Evolutionary conservation across 2,797 vertebrate genomes (phyloP).

Genomic region (Halcyon leucocephala): DNA sequence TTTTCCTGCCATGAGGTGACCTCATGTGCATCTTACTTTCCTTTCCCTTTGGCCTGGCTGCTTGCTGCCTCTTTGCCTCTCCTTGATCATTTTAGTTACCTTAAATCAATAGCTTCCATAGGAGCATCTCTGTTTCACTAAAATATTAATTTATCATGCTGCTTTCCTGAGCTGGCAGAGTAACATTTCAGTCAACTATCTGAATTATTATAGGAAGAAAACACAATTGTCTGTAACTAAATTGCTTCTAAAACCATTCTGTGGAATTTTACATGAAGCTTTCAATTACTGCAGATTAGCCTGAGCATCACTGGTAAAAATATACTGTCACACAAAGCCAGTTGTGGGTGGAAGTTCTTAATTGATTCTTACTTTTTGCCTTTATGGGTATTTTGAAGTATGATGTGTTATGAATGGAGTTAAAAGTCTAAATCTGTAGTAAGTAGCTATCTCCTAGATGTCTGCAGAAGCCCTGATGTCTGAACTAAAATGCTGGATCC

Average conservation of each 20-base stretch:
- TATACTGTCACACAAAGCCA: background rate
- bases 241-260: background rate
- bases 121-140: constrained; percentile 25
- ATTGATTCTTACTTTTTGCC: background rate
- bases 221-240: background rate
- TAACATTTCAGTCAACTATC: background rate
- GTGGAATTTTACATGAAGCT: background rate
- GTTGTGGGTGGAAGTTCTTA: constrained; percentile 18
- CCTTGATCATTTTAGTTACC: constrained; percentile 12
- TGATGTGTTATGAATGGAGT: background rate
- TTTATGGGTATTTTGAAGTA: constrained; percentile 13
- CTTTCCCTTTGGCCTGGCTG: constrained; percentile 63
- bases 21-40: constrained; percentile 66
- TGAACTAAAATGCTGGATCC: background rate
- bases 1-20: constrained; percentile 61
- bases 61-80: constrained; percentile 59
- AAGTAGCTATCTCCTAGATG: background rate
- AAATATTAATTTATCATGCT: background rate
- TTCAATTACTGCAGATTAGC: constrained; percentile 5
- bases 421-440: background rate
- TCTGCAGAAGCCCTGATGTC: background rate
- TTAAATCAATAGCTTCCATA: background rate
- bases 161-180: constrained; percentile 40
- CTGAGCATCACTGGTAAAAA: constrained; percentile 33
- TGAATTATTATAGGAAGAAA: constrained; percentile 10